phyloP scores from a whole-genome alignment of 2,113 vertebrate genomes.

The Chloebia gouldiae region DNA sequence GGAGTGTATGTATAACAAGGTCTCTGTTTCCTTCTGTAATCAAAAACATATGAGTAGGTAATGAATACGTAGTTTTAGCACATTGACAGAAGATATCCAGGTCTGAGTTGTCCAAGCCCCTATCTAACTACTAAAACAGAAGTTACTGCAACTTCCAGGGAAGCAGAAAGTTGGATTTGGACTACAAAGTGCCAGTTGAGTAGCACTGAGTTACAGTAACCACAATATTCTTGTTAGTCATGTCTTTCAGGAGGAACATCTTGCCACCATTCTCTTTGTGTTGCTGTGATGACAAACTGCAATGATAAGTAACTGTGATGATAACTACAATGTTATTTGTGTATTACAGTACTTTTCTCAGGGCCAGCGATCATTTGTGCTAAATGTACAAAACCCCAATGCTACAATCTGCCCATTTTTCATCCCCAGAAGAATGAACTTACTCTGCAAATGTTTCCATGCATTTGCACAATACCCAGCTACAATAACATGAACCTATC shows the following conservation, averaged over 20 bases:
- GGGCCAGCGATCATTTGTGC: neutral
- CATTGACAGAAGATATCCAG: neutral
- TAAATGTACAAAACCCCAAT: neutral
- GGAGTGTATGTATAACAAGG: neutral
- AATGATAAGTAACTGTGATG: neutral
- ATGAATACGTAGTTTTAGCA: neutral
- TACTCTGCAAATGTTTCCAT: neutral
- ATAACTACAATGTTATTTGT: neutral
- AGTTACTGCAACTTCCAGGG: neutral
- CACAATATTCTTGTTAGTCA: neutral
- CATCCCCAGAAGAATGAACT: neutral
- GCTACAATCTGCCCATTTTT: neutral
- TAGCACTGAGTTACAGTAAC: neutral
- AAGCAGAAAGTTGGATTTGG: neutral
- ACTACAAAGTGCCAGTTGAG: neutral
- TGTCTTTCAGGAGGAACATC: neutral
- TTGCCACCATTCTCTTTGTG: neutral
- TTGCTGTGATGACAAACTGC: neutral
- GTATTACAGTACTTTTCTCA: neutral
- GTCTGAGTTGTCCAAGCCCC: neutral
- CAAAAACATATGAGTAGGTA: neutral
- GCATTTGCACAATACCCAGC: neutral
- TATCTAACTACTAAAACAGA: neutral
- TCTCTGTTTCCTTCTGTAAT: neutral
- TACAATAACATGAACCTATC: neutral